Conservation (phyloP, 2,888 invertebrate genomes). For the Strigamia maritima region DNA sequence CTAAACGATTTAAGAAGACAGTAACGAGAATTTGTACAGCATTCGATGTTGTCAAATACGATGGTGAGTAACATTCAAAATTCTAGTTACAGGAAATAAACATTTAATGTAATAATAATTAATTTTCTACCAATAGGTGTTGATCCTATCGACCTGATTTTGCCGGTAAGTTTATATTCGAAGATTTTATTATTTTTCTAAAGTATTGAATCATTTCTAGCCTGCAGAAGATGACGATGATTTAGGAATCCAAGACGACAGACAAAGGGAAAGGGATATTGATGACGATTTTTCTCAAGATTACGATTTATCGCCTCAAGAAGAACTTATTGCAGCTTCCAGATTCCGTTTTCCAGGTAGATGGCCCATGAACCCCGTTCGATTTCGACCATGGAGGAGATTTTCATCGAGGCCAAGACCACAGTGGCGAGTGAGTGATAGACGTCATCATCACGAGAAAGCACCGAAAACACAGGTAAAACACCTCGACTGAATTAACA, state of each 20-base stretch:
- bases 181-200: background rate
- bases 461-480: background rate
- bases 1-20: slow-evolving; percentile 22
- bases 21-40: slow-evolving; percentile 37
- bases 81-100: background rate
- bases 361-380: background rate
- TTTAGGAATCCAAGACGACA: background rate
- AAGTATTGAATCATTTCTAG: background rate
- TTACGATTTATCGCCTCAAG: background rate
- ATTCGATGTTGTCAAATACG: slow-evolving; percentile 37
- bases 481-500: background rate
- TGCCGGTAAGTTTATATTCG: background rate
- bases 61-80: background rate
- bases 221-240: background rate
- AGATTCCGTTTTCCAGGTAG: background rate
- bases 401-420: background rate
- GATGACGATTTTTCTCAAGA: background rate
- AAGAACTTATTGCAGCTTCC: background rate
- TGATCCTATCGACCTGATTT: slow-evolving; percentile 13
- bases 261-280: background rate
- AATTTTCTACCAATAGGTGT: background rate
- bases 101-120: background rate
- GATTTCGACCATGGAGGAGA: background rate
- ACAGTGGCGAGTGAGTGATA: background rate
- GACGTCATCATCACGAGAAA: background rate